These are phyloP conservation scores for Discoglossus pictus DNA, from an alignment of 2,797 vertebrate genomes.

Conservation along the genomic window DNA sequence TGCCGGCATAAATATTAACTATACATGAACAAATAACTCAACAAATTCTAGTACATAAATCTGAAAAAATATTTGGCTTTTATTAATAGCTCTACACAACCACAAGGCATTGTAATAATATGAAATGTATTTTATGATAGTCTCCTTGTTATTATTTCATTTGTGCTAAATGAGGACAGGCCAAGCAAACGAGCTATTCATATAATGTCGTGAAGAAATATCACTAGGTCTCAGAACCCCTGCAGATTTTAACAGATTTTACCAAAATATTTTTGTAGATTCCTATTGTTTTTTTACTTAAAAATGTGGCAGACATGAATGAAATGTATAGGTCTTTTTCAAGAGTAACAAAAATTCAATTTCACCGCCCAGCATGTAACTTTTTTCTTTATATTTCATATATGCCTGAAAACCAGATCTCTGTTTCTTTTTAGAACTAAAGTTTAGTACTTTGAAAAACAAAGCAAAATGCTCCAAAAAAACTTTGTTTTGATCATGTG, in stretches of 20 bases:
- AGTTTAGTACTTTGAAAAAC: constrained; percentile 65
- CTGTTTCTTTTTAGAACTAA: constrained; percentile 68
- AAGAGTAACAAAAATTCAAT: constrained; percentile 70
- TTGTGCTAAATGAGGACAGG: constrained; percentile 60
- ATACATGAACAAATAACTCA: constrained; percentile 27
- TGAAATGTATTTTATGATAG: constrained; percentile 55
- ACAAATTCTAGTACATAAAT: constrained; percentile 49
- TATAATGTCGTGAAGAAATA: constrained; percentile 61
- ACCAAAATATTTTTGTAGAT: constrained; percentile 72
- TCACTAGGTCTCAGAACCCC: constrained; percentile 58
- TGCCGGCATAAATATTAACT: constrained; percentile 51
- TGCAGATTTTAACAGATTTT: constrained; percentile 65
- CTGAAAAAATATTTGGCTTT: constrained; percentile 51
- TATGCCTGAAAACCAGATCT: constrained; percentile 70
- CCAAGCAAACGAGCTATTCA: constrained; percentile 60
- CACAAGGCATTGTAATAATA: constrained; percentile 45
- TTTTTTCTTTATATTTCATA: constrained; percentile 69
- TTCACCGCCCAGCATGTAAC: constrained; percentile 72
- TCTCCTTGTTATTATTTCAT: constrained; percentile 63
- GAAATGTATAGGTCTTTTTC: constrained; percentile 67
- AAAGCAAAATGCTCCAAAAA: constrained; percentile 55
- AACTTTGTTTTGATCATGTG: constrained; percentile 10
- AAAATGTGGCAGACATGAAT: constrained; percentile 68
- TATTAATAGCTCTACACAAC: constrained; percentile 57
- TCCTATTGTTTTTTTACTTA: constrained; percentile 68